Percentiles rank a stretch among this genome's conserved stretches.
Evolutionary conservation across 2,797 vertebrate genomes (phyloP).

Genomic region (Etheostoma perlongum): DNA sequence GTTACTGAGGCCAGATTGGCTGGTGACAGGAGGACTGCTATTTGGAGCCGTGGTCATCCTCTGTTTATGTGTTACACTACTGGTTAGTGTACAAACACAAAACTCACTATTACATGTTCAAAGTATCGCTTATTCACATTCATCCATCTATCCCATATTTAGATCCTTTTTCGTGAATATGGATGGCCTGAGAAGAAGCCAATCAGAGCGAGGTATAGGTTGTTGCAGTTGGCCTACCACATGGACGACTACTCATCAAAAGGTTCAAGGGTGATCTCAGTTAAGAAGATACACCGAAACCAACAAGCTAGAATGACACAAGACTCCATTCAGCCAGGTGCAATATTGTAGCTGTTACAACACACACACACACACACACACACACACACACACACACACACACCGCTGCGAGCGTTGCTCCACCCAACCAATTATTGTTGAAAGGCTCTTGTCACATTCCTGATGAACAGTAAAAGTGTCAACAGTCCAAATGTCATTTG

Average conservation of each 20-base stretch:
- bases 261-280: conserved; percentile 73
- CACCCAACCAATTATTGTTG: conserved; percentile 42
- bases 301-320: conserved; percentile 70
- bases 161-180: conserved; percentile 88
- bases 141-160: background rate
- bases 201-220: conserved; percentile 81
- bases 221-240: conserved; percentile 84
- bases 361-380: background rate
- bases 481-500: conserved; percentile 38
- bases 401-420: background rate
- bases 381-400: conserved; percentile 10
- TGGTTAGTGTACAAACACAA: conserved; percentile 79
- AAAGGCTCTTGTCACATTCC: conserved; percentile 31
- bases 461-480: conserved; percentile 16
- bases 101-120: background rate
- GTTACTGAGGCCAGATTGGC: conserved; percentile 86
- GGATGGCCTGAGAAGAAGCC: conserved; percentile 84
- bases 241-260: conserved; percentile 88
- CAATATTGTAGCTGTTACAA: background rate
- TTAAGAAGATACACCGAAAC: conserved; percentile 82
- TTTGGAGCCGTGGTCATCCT: conserved; percentile 84
- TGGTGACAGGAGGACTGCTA: conserved; percentile 80
- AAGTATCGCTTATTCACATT: background rate
- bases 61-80: conserved; percentile 81
- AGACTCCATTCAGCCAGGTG: conserved; percentile 76